Conservation (phyloP, 2,113 vertebrate species). For the Ibidorhyncha struthersii region DNA sequence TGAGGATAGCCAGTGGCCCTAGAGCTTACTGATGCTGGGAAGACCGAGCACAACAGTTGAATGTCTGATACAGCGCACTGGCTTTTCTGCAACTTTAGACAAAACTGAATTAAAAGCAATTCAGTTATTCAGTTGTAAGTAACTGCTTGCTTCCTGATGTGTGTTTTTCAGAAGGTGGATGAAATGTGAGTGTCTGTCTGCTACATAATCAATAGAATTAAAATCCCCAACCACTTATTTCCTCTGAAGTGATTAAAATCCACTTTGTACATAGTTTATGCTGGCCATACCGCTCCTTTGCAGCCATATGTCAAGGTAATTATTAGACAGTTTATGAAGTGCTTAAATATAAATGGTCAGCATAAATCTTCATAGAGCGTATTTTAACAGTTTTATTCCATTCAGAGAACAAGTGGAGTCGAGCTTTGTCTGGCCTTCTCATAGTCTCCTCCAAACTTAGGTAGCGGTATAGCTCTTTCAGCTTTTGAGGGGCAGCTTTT, state of each 20-base stretch:
- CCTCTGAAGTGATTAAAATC: constrained; percentile 51
- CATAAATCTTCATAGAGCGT: constrained; percentile 11
- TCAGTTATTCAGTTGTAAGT: not conserved
- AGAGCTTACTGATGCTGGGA: not conserved
- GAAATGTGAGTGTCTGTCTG: constrained; percentile 5
- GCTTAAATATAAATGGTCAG: constrained; percentile 9
- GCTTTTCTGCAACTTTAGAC: not conserved
- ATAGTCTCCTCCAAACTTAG: accelerated
- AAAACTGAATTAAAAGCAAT: not conserved
- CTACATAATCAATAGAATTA: constrained; percentile 36
- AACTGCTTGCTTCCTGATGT: not conserved
- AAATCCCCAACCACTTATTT: constrained; percentile 46
- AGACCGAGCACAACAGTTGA: not conserved
- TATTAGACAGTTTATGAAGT: constrained; percentile 44
- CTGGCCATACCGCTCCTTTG: not conserved
- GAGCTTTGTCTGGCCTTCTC: not conserved
- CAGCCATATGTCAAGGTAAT: constrained; percentile 31
- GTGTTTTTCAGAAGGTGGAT: not conserved
- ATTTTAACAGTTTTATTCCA: not conserved
- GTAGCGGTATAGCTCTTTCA: accelerated
- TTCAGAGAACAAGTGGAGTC: not conserved
- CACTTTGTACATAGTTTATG: not conserved
- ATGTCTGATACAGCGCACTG: not conserved
- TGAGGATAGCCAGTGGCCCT: not conserved
- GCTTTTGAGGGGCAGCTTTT: not conserved